Conservation (phyloP, 1,140 invertebrate genomes). For the Phenacoccus solenopsis region DNA sequence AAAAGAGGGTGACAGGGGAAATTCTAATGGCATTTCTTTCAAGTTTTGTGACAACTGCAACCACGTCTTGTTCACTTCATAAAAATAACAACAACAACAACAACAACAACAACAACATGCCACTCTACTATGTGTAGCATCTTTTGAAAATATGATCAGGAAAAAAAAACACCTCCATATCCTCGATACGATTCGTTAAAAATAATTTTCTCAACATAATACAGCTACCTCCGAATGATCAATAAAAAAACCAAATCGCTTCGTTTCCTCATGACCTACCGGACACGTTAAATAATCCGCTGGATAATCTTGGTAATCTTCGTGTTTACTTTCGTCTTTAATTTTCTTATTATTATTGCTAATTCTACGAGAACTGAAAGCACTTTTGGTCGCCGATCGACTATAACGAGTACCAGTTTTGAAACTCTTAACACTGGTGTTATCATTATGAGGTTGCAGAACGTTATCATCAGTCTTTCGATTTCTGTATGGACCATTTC, state of each 20-base stretch:
- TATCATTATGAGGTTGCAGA: background rate
- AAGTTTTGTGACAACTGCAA: too few species aligned
- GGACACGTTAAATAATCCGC: conserved; percentile 8
- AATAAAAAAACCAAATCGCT: background rate
- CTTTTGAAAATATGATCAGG: too few species aligned
- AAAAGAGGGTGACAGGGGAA: too few species aligned
- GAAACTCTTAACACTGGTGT: background rate
- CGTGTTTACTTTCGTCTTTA: conserved; percentile 33
- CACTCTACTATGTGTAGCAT: too few species aligned
- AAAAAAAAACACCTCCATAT: too few species aligned
- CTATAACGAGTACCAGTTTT: conserved; percentile 5
- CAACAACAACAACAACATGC: too few species aligned
- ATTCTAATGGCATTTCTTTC: too few species aligned
- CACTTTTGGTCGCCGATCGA: conserved; percentile 11
- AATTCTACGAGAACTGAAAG: conserved; percentile 5
- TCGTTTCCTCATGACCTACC: background rate
- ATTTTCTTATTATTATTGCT: background rate
- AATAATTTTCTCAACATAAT: too few species aligned
- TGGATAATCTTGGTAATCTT: conserved; percentile 27
- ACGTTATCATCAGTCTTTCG: conserved; percentile 20
- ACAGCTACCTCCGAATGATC: too few species aligned
- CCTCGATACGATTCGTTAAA: too few species aligned
- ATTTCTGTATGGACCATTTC: conserved; percentile 22
- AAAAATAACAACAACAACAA: too few species aligned
- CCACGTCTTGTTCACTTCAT: too few species aligned